Conservation (phyloP, 2,797 vertebrate genomes). For the Momotus momota region DNA sequence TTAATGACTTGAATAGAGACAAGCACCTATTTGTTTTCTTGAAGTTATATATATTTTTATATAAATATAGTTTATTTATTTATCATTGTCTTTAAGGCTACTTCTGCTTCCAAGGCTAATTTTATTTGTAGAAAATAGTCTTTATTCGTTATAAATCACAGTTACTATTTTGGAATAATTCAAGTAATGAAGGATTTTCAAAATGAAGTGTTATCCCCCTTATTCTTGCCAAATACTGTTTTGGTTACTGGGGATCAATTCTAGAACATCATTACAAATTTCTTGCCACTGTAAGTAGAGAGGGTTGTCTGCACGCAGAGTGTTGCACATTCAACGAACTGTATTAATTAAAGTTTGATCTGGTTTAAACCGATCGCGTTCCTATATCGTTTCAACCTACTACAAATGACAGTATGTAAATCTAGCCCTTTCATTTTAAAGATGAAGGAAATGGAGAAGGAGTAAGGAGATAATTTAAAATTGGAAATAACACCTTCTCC, state of each 20-base stretch:
- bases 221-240: not conserved
- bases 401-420: not conserved
- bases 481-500: not conserved
- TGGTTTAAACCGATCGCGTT: not conserved
- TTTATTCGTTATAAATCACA: not conserved
- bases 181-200: not conserved
- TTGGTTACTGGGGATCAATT: not conserved
- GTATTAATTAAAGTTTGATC: not conserved
- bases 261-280: not conserved
- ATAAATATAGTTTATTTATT: not conserved
- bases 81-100: not conserved
- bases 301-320: not conserved
- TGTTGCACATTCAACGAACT: not conserved
- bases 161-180: not conserved
- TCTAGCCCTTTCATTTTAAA: not conserved
- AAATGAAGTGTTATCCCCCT: not conserved
- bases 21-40: not conserved
- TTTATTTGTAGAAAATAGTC: not conserved
- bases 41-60: not conserved
- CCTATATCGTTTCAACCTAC: not conserved
- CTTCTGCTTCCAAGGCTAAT: not conserved
- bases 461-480: not conserved
- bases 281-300: not conserved
- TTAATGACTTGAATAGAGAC: not conserved
- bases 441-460: not conserved